Base-by-base conservation (phyloP, 1,140 invertebrate genomes). In the Bombus fervidus region DNA sequence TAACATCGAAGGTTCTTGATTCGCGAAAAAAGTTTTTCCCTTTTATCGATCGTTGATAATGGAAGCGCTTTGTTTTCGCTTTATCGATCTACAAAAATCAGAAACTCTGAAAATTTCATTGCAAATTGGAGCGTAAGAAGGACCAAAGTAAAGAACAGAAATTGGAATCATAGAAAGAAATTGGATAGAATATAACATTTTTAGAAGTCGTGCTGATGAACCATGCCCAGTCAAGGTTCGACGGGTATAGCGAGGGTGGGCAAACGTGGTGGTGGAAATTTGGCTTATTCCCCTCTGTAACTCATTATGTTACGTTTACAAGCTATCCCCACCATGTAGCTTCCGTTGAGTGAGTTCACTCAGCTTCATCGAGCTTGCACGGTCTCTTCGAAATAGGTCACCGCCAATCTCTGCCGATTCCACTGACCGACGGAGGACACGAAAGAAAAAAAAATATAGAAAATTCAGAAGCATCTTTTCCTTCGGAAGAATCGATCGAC, bases 281-380 rank as follows among this genome's bases (percentile, higher is more conserved):
- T 72, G 83, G 83, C 83, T 85, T 85, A 85, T 85, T 80, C 83
- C 83, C 83, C 76, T 85, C 76, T 72, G 47, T 62, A 72, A 68
- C 76, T 85, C 83, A 85, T 85, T 85, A 85, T 80, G 53, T 68
- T 77, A 80, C 83, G 76, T 80, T 85, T 80, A 85, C 83, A 85
- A 85, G 76, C 53, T 72, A 72, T 85, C 83, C 83, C 83, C 83
- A 80, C 83, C 28, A 28, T 22, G 68, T 39, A 18, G 68, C 83
- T 72, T 85, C 83, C 83, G 83, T 85, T 72, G 68, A 83, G 41
- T 28, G 81, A 80, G 68, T 59, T 80, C 83, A 62, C 76, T 80
- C 53, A 5, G 68, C 76, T 80, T 85, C 66, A 47, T 85, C 76
- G 76, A 85, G 76, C 72, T 62, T 62, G 71, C 64, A 47, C 37